These are phyloP conservation scores for Tetramorium parvispinum DNA, from an alignment of 1,140 invertebrate genomes.

Conservation along the genomic window DNA sequence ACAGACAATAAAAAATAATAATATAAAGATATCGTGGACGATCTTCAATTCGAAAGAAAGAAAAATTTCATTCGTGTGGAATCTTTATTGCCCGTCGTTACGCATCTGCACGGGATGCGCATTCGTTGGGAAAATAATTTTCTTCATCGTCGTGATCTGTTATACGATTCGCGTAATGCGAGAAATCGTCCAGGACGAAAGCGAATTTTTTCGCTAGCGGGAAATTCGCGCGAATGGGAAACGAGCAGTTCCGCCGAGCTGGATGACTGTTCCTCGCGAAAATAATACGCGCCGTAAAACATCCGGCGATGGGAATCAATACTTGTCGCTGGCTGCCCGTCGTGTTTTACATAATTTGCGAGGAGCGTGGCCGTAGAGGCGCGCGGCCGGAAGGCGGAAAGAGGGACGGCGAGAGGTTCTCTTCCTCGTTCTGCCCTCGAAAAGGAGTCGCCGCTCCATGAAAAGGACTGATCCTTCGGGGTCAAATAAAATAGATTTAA, in stretches of 20 bases:
- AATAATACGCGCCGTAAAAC: slow-evolving; percentile 48
- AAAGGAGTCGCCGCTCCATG: slow-evolving; percentile 26
- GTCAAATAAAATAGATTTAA: slow-evolving; percentile 64
- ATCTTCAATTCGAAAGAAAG: not conserved
- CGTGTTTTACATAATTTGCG: slow-evolving; percentile 45
- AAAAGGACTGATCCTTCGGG: slow-evolving; percentile 52
- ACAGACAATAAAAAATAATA: not conserved
- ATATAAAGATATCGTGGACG: no score
- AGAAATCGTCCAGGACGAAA: not conserved
- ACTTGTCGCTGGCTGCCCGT: slow-evolving; percentile 20
- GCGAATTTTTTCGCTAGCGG: not conserved
- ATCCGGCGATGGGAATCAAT: slow-evolving; percentile 42
- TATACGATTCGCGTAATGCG: not conserved
- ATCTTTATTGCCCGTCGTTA: slow-evolving; percentile 25
- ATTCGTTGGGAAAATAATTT: slow-evolving; percentile 32
- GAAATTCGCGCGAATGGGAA: not conserved
- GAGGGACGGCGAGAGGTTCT: slow-evolving; percentile 27
- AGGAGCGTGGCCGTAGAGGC: not conserved
- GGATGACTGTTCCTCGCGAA: not conserved
- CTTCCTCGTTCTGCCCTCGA: not conserved
- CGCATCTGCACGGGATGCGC: not conserved
- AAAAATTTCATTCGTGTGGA: slow-evolving; percentile 1
- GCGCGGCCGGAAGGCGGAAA: slow-evolving; percentile 13
- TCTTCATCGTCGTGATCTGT: slow-evolving; percentile 7
- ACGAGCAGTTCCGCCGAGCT: not conserved